phyloP scores from a whole-genome alignment of 2,113 vertebrate genomes.

The Malurus cyaneus region DNA sequence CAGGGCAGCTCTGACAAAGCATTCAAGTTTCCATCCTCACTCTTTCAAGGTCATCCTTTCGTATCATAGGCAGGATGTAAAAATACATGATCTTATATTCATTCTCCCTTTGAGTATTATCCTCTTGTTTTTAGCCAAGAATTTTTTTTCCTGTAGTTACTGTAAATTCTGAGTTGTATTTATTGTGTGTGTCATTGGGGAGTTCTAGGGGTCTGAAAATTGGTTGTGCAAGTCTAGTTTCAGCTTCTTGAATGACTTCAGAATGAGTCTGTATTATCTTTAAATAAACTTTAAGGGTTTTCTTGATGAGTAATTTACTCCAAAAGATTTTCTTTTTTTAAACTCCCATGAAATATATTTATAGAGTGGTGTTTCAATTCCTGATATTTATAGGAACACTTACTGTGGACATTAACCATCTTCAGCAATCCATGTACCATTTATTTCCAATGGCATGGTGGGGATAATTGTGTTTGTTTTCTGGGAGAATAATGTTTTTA shows the following conservation, averaged over 20 bases:
- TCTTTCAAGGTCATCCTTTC: not conserved
- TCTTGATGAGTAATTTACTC: slow-evolving; percentile 49
- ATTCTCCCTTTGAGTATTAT: not conserved
- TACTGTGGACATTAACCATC: slow-evolving; percentile 7
- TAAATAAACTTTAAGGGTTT: slow-evolving; percentile 53
- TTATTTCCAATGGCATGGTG: not conserved
- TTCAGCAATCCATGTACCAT: not conserved
- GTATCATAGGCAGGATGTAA: not conserved
- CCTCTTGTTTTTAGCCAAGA: not conserved
- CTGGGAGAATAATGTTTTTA: slow-evolving; percentile 15
- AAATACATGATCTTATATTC: not conserved
- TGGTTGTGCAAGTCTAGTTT: not conserved
- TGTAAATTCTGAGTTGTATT: not conserved
- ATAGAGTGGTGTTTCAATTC: slow-evolving; percentile 19
- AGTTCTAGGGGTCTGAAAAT: not conserved
- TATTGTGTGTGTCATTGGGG: not conserved
- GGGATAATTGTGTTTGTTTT: slow-evolving; percentile 10
- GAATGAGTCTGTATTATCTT: slow-evolving; percentile 27
- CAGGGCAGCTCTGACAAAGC: not conserved
- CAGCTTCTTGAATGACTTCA: slow-evolving; percentile 8
- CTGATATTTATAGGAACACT: slow-evolving; percentile 30
- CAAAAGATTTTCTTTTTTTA: slow-evolving; percentile 42
- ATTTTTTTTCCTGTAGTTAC: not conserved
- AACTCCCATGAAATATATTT: slow-evolving; percentile 45
- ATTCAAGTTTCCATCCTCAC: not conserved